These are phyloP conservation scores for Drosophila glabriapex DNA, from an alignment of 2,888 invertebrate species.

Conservation along the genomic window DNA sequence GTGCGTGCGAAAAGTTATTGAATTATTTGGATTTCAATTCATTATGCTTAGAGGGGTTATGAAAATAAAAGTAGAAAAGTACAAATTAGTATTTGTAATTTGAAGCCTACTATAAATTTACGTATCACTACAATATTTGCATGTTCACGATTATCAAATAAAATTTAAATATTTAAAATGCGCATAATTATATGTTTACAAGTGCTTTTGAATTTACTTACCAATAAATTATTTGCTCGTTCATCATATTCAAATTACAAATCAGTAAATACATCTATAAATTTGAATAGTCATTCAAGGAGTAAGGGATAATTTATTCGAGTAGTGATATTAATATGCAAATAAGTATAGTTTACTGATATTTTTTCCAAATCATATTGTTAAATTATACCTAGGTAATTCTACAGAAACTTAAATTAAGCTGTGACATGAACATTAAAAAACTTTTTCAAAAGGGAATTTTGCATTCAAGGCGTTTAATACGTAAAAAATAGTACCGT, in stretches of 20 bases:
- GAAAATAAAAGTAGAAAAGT: neutral
- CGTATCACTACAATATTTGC: neutral
- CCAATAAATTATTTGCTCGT: neutral
- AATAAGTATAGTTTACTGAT: neutral
- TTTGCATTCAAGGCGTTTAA: neutral
- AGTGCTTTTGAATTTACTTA: neutral
- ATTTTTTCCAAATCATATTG: too few species aligned
- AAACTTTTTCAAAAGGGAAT: too few species aligned
- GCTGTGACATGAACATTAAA: too few species aligned
- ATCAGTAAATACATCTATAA: neutral
- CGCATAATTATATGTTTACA: neutral
- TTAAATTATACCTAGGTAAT: too few species aligned
- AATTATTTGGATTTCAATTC: neutral
- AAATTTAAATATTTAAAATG: neutral
- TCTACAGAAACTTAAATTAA: too few species aligned
- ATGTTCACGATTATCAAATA: neutral
- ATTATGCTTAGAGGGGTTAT: neutral
- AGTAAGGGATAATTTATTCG: neutral
- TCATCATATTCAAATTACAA: neutral
- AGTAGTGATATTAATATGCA: neutral
- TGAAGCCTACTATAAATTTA: neutral
- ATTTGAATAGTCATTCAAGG: neutral
- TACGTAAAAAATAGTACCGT: too few species aligned
- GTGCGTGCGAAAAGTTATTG: neutral
- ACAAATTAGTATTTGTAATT: neutral